phyloP scores from a whole-genome alignment of 2,888 invertebrate genomes.

The Operophtera brumata region DNA sequence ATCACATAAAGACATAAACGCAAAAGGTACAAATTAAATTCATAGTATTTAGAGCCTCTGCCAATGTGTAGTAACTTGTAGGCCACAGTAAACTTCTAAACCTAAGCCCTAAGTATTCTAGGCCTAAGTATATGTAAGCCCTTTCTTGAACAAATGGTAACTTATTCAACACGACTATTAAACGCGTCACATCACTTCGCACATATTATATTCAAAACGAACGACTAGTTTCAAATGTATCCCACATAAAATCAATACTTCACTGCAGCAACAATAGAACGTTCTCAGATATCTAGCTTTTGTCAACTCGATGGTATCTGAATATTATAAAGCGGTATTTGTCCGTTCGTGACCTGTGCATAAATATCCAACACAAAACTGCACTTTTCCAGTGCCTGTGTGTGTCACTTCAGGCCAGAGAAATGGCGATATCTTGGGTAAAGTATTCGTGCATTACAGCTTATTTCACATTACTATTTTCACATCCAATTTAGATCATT shows the following conservation, averaged over 20 bases:
- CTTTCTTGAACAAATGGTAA: no score
- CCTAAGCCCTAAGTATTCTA: no score
- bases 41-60: no score
- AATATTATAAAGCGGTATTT: constrained; percentile 19
- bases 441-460: not conserved
- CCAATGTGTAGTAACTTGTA: no score
- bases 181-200: no score
- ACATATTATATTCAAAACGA: no score
- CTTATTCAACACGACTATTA: no score
- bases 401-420: constrained; percentile 30
- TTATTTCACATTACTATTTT: not conserved
- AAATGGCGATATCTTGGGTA: constrained; percentile 12
- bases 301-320: constrained; percentile 5
- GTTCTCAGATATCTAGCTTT: constrained; percentile 2
- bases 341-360: constrained; percentile 26
- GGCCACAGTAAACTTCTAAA: no score
- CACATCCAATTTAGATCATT: no score
- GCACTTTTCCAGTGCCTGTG: constrained; percentile 35
- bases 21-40: no score
- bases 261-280: constrained; percentile 1
- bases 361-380: constrained; percentile 40
- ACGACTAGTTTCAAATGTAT: not conserved
- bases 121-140: no score
- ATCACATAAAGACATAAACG: no score
- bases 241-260: not conserved